A percentile compares a stretch with the other conserved stretches of the same genome.
These are phyloP conservation scores for Mionectes macconnelli DNA, from an alignment of 2,113 vertebrate species.

Conservation along the genomic window DNA sequence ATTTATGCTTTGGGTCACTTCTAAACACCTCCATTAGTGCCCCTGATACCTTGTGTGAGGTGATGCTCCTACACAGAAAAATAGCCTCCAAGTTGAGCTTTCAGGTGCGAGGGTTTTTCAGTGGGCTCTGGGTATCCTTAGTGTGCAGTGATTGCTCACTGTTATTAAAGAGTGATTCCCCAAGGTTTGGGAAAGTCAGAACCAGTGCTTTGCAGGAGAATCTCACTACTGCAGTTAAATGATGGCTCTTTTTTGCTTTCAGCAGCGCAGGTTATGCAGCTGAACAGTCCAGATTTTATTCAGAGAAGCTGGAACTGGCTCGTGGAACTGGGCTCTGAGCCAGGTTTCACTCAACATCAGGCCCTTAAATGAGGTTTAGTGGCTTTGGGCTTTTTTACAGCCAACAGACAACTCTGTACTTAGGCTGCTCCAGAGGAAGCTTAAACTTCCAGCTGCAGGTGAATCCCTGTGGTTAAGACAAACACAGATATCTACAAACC, in stretches of 20 bases:
- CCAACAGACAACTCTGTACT: fast-evolving
- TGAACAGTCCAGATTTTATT: background rate
- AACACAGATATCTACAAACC: background rate
- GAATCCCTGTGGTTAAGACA: background rate
- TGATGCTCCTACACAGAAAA: background rate
- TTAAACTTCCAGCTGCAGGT: background rate
- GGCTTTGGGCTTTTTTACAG: background rate
- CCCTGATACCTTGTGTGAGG: background rate
- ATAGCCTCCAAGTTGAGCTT: background rate
- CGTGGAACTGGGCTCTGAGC: background rate
- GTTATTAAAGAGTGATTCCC: background rate
- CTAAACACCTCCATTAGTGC: background rate
- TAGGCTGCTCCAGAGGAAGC: fast-evolving
- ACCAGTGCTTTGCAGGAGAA: no score
- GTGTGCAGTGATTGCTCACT: background rate
- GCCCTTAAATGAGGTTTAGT: background rate
- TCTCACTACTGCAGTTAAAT: background rate
- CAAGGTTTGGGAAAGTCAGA: background rate
- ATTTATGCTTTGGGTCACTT: background rate
- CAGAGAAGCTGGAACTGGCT: background rate
- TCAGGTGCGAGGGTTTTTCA: background rate
- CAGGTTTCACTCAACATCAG: background rate
- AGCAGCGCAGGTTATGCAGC: background rate
- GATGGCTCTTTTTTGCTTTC: background rate
- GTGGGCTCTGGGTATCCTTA: background rate